A percentile compares a stretch with the other conserved stretches of the same genome.
phyloP scores from a whole-genome alignment of 2,113 vertebrate genomes.

The Rhinopomastus cyanomelas region DNA sequence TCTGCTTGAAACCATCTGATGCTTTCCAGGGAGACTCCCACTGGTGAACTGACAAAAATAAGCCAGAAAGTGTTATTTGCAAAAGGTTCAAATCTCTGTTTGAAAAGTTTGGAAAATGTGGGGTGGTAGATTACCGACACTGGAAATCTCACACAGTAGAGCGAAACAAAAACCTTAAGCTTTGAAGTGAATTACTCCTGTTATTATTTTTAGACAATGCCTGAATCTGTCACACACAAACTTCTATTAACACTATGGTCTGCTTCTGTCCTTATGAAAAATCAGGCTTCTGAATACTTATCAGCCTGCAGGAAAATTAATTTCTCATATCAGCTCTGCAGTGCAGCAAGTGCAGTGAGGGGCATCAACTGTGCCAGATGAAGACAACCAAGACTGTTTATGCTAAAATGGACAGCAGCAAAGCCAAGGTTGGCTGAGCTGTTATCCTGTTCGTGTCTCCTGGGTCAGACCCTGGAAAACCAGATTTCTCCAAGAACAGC shows the following conservation, averaged over 20 bases:
- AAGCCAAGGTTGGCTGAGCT: fast-evolving
- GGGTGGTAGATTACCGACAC: neutral
- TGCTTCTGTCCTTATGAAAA: neutral
- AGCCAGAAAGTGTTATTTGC: neutral
- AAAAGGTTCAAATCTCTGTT: neutral
- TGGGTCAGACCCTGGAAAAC: neutral
- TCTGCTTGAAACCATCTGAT: neutral
- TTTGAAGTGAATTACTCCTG: neutral
- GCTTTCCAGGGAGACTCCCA: neutral
- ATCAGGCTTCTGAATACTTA: neutral
- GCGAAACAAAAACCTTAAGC: neutral
- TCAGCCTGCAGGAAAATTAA: neutral
- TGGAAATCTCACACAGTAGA: neutral
- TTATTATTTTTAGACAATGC: neutral
- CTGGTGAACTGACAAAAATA: neutral
- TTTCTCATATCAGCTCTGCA: neutral
- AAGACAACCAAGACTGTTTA: neutral
- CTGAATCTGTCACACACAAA: neutral
- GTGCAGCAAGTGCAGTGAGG: neutral
- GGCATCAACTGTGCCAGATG: neutral
- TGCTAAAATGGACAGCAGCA: neutral
- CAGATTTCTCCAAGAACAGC: neutral
- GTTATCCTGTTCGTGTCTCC: neutral
- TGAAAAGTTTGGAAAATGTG: neutral
- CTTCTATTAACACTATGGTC: neutral